Evolutionary conservation across 2,797 vertebrate genomes (phyloP).

Genomic region (Propithecus perrieri): DNA sequence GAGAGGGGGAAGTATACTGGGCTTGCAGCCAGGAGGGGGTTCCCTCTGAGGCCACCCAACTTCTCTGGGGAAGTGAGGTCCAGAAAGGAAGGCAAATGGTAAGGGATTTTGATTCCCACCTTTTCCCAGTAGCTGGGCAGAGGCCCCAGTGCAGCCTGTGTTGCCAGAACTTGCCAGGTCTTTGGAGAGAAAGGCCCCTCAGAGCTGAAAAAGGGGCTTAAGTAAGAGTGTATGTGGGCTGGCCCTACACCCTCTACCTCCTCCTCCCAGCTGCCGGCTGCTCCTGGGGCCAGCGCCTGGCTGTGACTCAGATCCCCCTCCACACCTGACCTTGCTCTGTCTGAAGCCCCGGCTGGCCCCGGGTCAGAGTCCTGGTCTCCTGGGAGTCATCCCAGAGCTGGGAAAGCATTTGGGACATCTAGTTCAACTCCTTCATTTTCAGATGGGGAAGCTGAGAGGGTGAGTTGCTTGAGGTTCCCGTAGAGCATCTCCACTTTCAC

Average conservation of each 20-base stretch:
- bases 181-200: not conserved
- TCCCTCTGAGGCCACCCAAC: conserved; percentile 27
- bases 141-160: not conserved
- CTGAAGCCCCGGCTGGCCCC: not conserved
- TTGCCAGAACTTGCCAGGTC: not conserved
- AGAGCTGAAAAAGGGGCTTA: not conserved
- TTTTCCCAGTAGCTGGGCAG: not conserved
- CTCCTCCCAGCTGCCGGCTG: not conserved
- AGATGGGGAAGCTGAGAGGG: conserved; percentile 2
- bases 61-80: conserved; percentile 40
- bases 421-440: not conserved
- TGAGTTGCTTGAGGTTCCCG: not conserved
- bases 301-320: not conserved
- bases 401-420: not conserved
- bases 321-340: not conserved
- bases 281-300: not conserved
- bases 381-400: not conserved
- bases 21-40: conserved; percentile 49
- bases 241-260: not conserved
- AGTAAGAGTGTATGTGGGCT: not conserved
- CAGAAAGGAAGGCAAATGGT: not conserved
- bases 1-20: not conserved
- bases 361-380: not conserved
- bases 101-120: not conserved
- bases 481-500: not conserved